Conservation (phyloP, 2,113 vertebrate species). For the Suricata suricatta region DNA sequence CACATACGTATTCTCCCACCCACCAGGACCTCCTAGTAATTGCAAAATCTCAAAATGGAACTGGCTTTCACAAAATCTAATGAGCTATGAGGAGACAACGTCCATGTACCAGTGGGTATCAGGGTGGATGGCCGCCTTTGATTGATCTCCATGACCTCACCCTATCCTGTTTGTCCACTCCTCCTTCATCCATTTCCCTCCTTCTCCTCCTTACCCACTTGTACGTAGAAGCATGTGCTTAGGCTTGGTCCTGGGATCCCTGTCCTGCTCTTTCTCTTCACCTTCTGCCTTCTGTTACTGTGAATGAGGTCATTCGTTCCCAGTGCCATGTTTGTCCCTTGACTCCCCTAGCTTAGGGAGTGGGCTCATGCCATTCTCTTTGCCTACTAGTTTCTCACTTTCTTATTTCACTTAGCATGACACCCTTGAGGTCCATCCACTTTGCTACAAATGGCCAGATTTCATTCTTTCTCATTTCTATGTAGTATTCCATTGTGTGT, state of each 20-base stretch:
- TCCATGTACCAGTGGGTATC: background rate
- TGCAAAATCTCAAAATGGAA: background rate
- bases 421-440: no score
- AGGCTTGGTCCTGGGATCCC: background rate
- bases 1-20: background rate
- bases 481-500: no score
- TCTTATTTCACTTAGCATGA: background rate
- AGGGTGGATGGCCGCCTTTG: background rate
- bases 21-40: background rate
- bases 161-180: background rate
- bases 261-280: background rate
- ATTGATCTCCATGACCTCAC: background rate
- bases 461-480: no score
- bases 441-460: no score
- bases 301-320: background rate
- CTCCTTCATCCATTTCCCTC: background rate
- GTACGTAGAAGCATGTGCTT: background rate
- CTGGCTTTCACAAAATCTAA: background rate
- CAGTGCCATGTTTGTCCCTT: background rate
- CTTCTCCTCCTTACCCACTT: background rate
- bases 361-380: fast-evolving
- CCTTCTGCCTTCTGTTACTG: background rate
- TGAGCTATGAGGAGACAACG: background rate
- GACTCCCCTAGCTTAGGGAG: background rate
- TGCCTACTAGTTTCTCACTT: background rate